Conservation (phyloP, 1,140 invertebrate genomes). For the Hycleus cichorii region DNA sequence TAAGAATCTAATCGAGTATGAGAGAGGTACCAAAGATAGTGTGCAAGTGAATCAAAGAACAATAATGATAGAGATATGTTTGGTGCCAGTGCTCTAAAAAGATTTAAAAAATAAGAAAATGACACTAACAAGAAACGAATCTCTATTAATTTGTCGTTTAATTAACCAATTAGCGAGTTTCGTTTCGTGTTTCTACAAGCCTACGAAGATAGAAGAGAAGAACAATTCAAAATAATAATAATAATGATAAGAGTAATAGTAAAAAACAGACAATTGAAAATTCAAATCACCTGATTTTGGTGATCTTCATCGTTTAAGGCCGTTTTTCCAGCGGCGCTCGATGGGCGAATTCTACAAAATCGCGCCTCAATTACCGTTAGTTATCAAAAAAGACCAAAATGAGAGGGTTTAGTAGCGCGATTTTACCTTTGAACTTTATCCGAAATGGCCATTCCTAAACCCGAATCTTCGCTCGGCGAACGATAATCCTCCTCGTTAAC, state of each 20-base stretch:
- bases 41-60: slow-evolving; percentile 30
- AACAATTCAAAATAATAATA: not conserved
- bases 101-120: slow-evolving; percentile 27
- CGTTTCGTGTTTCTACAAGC: slow-evolving; percentile 11
- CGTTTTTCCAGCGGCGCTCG: slow-evolving; percentile 34
- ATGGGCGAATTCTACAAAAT: slow-evolving; percentile 33
- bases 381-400: no score
- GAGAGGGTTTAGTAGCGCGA: not conserved
- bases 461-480: slow-evolving; percentile 76
- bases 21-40: slow-evolving; percentile 17
- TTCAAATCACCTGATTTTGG: slow-evolving; percentile 34
- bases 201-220: slow-evolving; percentile 20
- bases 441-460: slow-evolving; percentile 66
- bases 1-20: slow-evolving; percentile 10
- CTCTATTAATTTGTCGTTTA: not conserved
- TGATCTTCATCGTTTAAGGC: slow-evolving; percentile 33
- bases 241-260: not conserved
- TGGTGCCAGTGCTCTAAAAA: slow-evolving; percentile 39
- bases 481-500: slow-evolving; percentile 54
- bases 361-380: not conserved
- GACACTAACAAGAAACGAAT: not conserved
- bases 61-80: slow-evolving; percentile 39
- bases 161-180: slow-evolving; percentile 18
- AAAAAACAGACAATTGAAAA: slow-evolving; percentile 17
- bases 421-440: slow-evolving; percentile 51